Evolutionary conservation across 1,140 invertebrate genomes (phyloP).

Genomic region (Solenopsis invicta): DNA sequence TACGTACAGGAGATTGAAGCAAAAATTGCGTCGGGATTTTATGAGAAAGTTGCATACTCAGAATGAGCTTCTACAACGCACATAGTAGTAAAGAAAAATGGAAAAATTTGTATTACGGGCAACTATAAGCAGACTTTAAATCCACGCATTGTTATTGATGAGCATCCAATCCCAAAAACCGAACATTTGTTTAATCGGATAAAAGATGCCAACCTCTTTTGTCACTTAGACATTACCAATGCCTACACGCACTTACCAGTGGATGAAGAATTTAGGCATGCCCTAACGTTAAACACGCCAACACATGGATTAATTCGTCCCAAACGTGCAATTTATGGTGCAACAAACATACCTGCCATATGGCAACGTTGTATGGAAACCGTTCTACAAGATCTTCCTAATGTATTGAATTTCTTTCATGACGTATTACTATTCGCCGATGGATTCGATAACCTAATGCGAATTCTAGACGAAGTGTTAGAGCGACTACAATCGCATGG

Average conservation of each 20-base stretch:
- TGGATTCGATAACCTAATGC: not conserved
- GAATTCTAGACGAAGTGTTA: not conserved
- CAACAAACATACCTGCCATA: not conserved
- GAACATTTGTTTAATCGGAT: too few species aligned
- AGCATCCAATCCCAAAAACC: too few species aligned
- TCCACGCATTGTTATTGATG: too few species aligned
- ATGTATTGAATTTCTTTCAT: constrained; percentile 15
- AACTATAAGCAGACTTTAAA: too few species aligned
- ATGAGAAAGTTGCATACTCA: too few species aligned
- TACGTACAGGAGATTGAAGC: too few species aligned
- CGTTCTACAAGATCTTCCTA: not conserved
- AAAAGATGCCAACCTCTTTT: too few species aligned
- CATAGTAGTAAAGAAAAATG: too few species aligned
- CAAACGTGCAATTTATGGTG: not conserved
- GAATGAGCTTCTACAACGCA: too few species aligned
- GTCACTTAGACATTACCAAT: too few species aligned
- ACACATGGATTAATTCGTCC: constrained; percentile 7
- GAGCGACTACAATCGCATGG: not conserved
- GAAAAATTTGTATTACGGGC: too few species aligned
- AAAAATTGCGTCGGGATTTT: too few species aligned
- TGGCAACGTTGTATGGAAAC: constrained; percentile 21
- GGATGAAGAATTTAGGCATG: not conserved
- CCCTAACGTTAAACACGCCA: not conserved
- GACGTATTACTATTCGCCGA: constrained; percentile 7
- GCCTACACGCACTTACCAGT: not conserved